phyloP scores from a whole-genome alignment of 2,797 vertebrate genomes.

The Enteromius radiatus region DNA sequence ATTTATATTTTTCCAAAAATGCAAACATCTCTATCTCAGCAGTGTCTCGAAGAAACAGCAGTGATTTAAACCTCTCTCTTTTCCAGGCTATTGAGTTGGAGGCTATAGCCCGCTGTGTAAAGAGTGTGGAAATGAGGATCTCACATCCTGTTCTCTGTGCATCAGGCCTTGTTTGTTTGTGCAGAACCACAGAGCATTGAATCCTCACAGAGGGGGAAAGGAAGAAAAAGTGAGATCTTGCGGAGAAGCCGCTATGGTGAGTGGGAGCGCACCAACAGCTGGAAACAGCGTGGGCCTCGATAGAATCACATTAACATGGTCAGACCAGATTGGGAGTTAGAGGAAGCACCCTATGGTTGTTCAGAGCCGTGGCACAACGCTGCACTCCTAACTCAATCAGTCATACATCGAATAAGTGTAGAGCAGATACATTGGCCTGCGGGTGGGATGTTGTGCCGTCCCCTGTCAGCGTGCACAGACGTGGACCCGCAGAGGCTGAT shows the following conservation, averaged over 20 bases:
- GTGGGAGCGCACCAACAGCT: slow-evolving; percentile 58
- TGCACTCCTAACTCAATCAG: slow-evolving; percentile 55
- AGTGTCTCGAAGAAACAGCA: slow-evolving; percentile 41
- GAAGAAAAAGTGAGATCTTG: slow-evolving; percentile 24
- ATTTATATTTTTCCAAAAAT: slow-evolving; percentile 25
- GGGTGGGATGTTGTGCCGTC: slow-evolving; percentile 53
- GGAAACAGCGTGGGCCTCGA: slow-evolving; percentile 56
- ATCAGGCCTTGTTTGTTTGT: slow-evolving; percentile 55
- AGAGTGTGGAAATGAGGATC: slow-evolving; percentile 48
- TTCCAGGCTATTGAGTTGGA: slow-evolving; percentile 50
- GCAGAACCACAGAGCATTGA: slow-evolving; percentile 43
- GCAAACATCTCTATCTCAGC: slow-evolving; percentile 39
- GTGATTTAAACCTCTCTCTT: slow-evolving; percentile 49
- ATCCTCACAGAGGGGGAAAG: slow-evolving; percentile 40
- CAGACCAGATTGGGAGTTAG: slow-evolving; percentile 56
- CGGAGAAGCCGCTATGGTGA: slow-evolving; percentile 3
- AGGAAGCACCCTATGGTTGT: slow-evolving; percentile 51
- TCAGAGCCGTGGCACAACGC: slow-evolving; percentile 53
- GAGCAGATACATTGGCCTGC: slow-evolving; percentile 36
- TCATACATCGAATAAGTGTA: slow-evolving; percentile 10
- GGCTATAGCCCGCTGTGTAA: slow-evolving; percentile 49
- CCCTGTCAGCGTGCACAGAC: slow-evolving; percentile 52
- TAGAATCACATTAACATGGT: slow-evolving; percentile 60
- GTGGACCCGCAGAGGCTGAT: slow-evolving; percentile 44
- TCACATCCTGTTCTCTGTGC: slow-evolving; percentile 42